Percentiles rank a stretch among this genome's conserved stretches.
These are phyloP conservation scores for Delphinapterus leucas DNA, from an alignment of 2,113 vertebrate species.

Conservation along the genomic window DNA sequence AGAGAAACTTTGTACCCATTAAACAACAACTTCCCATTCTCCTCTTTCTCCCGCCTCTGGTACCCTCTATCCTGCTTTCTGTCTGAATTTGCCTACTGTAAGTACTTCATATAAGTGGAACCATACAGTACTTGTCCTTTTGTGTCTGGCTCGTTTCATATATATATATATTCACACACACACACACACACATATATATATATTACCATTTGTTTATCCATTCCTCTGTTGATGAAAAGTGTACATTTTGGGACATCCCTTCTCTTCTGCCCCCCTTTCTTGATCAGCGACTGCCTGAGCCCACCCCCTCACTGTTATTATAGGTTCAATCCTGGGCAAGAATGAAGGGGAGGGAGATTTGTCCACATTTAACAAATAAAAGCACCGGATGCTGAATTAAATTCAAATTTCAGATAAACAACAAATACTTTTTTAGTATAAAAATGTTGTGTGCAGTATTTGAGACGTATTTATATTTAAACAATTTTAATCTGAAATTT, in stretches of 20 bases:
- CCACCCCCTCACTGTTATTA: background rate
- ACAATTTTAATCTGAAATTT: background rate
- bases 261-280: slow-evolving; percentile 11
- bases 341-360: background rate
- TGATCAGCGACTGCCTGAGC: background rate
- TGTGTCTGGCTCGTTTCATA: background rate
- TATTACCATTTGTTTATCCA: background rate
- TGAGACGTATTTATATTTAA: background rate
- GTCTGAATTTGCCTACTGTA: background rate
- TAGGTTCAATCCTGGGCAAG: background rate
- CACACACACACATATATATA: background rate
- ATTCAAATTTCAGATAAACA: slow-evolving; percentile 13
- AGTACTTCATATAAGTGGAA: background rate
- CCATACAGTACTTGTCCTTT: background rate
- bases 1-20: background rate
- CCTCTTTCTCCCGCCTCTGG: background rate
- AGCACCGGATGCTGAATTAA: background rate
- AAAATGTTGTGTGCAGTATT: background rate
- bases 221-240: background rate
- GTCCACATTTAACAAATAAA: background rate
- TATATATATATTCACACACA: background rate
- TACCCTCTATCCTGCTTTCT: background rate
- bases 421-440: background rate
- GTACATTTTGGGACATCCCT: background rate
- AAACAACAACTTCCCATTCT: background rate